phyloP scores from a whole-genome alignment of 2,888 invertebrate species.

The Lasiommata megera region DNA sequence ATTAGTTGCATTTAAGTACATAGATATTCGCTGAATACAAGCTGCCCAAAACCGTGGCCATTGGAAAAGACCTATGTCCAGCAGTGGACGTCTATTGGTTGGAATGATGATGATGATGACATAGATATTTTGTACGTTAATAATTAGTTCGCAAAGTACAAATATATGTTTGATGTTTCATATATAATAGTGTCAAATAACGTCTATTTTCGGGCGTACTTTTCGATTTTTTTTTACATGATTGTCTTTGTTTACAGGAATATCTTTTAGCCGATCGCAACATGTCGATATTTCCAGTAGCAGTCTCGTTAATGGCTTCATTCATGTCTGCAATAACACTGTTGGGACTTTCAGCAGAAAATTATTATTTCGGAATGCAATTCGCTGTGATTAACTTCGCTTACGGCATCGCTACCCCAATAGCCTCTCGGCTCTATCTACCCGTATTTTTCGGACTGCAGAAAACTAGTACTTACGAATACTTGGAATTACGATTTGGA shows the following conservation, averaged over 20 bases:
- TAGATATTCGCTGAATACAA: not conserved
- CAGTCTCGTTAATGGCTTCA: slow-evolving; percentile 95
- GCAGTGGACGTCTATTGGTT: too few relatives aligned
- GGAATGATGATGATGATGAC: too few relatives aligned
- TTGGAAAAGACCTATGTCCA: too few relatives aligned
- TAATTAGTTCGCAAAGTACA: too few relatives aligned
- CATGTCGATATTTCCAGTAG: slow-evolving; percentile 90
- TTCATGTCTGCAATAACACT: slow-evolving; percentile 95
- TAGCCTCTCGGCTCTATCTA: slow-evolving; percentile 88
- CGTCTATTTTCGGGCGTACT: too few relatives aligned
- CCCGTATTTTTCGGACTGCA: slow-evolving; percentile 93
- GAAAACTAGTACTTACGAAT: slow-evolving; percentile 95
- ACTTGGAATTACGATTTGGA: slow-evolving; percentile 93
- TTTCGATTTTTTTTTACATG: too few relatives aligned
- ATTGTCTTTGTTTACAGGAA: slow-evolving; percentile 80
- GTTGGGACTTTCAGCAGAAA: slow-evolving; percentile 94
- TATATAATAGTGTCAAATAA: too few relatives aligned
- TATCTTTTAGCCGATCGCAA: slow-evolving; percentile 91
- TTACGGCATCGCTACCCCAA: slow-evolving; percentile 88
- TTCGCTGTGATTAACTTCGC: slow-evolving; percentile 90
- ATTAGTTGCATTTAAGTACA: not conserved
- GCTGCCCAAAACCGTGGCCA: too few relatives aligned
- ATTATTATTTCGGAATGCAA: slow-evolving; percentile 90
- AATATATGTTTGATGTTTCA: too few relatives aligned
- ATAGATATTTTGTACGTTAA: too few relatives aligned